Evolutionary conservation across 2,888 invertebrate species (phyloP).

Genomic region (Hartigia nigra): DNA sequence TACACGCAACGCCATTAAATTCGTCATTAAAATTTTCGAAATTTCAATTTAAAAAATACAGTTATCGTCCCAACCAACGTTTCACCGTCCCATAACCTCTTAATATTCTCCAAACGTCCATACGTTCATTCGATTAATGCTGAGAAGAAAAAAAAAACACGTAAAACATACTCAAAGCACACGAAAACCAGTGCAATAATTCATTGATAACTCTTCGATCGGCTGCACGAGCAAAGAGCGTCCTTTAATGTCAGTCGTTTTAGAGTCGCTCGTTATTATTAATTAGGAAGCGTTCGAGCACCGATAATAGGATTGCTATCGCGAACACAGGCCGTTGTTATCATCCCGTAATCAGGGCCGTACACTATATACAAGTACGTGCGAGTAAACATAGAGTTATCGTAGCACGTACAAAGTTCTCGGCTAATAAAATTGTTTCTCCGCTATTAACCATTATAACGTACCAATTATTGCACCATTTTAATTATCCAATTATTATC

Average conservation of each 20-base stretch:
- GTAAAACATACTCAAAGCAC: background rate
- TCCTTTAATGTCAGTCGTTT: background rate
- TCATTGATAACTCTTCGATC: background rate
- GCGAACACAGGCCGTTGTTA: slow-evolving; percentile 28
- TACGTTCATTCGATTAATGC: background rate
- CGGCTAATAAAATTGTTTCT: slow-evolving; percentile 42
- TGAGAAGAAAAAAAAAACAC: background rate
- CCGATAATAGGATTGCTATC: slow-evolving; percentile 19
- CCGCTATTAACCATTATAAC: slow-evolving; percentile 8
- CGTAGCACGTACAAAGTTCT: slow-evolving; percentile 37
- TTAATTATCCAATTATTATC: slow-evolving; percentile 14
- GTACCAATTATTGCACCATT: slow-evolving; percentile 10
- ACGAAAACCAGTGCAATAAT: background rate
- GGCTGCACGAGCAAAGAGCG: background rate
- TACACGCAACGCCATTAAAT: background rate
- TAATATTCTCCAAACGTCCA: background rate
- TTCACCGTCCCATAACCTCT: background rate
- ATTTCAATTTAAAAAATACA: background rate
- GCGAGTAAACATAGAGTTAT: slow-evolving; percentile 36
- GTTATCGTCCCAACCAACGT: background rate
- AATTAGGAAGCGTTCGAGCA: slow-evolving; percentile 23
- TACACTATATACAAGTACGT: slow-evolving; percentile 34
- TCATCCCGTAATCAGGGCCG: slow-evolving; percentile 33
- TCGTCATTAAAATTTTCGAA: background rate
- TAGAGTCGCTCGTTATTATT: background rate